phyloP scores from a whole-genome alignment of 2,113 vertebrate species.

The Oreotrochilus melanogaster region DNA sequence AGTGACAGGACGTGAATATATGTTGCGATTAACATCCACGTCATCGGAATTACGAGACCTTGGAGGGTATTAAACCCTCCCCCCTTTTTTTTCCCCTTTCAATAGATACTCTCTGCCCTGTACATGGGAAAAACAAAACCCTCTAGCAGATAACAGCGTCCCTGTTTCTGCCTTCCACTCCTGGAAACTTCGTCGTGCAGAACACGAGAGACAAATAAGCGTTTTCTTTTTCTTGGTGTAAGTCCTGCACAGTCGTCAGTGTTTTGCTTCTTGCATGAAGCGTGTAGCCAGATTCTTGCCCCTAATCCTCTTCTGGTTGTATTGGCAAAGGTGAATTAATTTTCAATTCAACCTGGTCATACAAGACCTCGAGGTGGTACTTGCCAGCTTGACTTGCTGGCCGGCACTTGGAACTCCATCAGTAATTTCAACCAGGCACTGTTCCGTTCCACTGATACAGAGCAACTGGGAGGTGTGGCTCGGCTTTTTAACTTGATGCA shows the following conservation, averaged over 20 bases:
- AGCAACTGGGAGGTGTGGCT: background rate
- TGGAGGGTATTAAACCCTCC: background rate
- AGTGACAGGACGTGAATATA: background rate
- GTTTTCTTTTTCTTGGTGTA: background rate
- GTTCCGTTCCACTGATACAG: fast-evolving
- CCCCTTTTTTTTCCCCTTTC: background rate
- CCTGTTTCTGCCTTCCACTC: background rate
- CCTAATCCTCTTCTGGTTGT: fast-evolving
- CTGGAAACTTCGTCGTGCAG: background rate
- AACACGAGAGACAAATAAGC: background rate
- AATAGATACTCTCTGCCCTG: background rate
- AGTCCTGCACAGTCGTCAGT: background rate
- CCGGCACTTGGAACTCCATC: background rate
- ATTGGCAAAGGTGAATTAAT: background rate
- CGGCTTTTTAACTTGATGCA: background rate
- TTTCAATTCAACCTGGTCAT: background rate
- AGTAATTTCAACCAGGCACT: too few species aligned
- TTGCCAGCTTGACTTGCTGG: fast-evolving
- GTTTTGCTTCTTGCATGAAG: background rate
- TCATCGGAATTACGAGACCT: conserved; percentile 12
- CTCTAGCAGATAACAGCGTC: background rate
- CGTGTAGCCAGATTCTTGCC: background rate
- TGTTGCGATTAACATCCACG: background rate
- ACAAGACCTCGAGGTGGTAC: background rate
- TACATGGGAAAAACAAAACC: background rate